Conservation (phyloP, 2,797 vertebrate genomes). For the Clarias laeviceps region DNA sequence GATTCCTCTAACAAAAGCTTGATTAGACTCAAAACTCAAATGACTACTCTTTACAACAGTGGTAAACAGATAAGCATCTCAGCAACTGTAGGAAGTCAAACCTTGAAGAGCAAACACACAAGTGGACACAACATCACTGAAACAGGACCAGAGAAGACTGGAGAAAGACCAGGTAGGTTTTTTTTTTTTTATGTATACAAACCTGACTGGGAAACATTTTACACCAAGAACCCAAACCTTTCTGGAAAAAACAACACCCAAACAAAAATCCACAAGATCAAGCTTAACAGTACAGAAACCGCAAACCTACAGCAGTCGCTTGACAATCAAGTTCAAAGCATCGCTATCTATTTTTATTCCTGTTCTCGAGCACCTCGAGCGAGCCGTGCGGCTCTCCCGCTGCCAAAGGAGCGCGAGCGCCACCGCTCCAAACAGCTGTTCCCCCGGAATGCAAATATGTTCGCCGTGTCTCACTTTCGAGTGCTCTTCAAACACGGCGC, state of each 20-base stretch:
- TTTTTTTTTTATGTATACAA: background rate
- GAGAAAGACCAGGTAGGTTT: background rate
- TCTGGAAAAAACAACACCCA: slow-evolving; percentile 65
- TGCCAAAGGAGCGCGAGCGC: slow-evolving; percentile 69
- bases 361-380: slow-evolving; percentile 47
- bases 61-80: background rate
- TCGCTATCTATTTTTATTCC: slow-evolving; percentile 36
- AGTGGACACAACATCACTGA: no score
- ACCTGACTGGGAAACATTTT: background rate
- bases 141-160: background rate
- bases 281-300: background rate
- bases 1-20: no score
- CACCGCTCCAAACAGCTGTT: slow-evolving; percentile 79
- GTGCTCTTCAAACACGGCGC: slow-evolving; percentile 79
- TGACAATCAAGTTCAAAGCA: slow-evolving; percentile 66
- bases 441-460: slow-evolving; percentile 78
- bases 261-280: slow-evolving; percentile 20
- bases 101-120: no score
- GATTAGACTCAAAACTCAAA: background rate
- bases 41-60: background rate
- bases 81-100: background rate
- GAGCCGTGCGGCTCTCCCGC: slow-evolving; percentile 62
- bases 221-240: slow-evolving; percentile 9
- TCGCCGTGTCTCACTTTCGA: slow-evolving; percentile 81
- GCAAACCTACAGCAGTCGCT: slow-evolving; percentile 57